Percentiles rank a stretch among this genome's conserved stretches.
phyloP scores from a whole-genome alignment of 2,113 vertebrate species.

The Trematocara zebra region DNA sequence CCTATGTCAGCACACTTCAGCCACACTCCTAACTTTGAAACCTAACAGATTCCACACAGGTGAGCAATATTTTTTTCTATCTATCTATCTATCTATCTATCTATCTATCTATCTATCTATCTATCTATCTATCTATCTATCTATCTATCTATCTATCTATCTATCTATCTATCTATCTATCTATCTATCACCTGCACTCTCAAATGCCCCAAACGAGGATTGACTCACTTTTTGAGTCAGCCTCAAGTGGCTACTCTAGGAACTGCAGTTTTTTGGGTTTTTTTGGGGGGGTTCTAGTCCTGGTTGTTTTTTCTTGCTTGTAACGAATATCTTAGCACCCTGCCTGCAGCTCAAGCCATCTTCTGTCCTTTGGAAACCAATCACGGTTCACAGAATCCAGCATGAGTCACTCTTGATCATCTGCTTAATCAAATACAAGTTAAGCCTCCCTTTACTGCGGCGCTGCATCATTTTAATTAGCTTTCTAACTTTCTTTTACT shows the following conservation, averaged over 20 bases:
- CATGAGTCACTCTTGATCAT: neutral
- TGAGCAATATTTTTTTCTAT: neutral
- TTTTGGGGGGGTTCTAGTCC: neutral
- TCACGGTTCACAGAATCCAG: neutral
- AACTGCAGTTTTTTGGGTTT: neutral
- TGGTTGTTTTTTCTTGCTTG: neutral
- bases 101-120: rapidly evolving
- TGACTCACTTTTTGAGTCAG: neutral
- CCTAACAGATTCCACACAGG: neutral
- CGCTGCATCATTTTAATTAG: neutral
- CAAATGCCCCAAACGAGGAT: neutral
- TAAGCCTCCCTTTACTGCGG: neutral
- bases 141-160: rapidly evolving
- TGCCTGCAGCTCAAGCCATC: neutral
- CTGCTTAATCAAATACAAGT: neutral
- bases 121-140: rapidly evolving
- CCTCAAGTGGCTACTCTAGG: neutral
- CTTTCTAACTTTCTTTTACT: neutral
- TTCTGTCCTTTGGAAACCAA: neutral
- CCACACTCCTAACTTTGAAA: neutral
- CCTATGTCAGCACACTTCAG: neutral
- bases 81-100: rapidly evolving
- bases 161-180: rapidly evolving
- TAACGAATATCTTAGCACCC: neutral
- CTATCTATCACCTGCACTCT: neutral